A percentile compares a stretch with the other conserved stretches of the same genome.
These are phyloP conservation scores for Phaetusa simplex DNA, from an alignment of 2,113 vertebrate genomes.

Conservation along the genomic window DNA sequence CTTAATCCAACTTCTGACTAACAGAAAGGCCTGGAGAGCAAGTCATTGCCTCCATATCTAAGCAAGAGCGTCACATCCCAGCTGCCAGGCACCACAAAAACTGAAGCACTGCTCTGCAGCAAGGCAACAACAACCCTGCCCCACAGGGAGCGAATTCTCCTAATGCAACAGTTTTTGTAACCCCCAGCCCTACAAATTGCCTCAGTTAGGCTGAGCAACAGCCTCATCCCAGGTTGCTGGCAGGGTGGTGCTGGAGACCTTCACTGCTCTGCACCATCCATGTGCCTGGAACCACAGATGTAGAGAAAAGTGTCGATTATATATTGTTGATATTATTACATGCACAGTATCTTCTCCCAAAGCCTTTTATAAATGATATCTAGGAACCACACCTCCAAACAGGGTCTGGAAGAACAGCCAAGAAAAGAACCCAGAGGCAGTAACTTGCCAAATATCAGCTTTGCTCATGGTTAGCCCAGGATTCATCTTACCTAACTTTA, in stretches of 20 bases:
- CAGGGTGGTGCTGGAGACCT: not conserved
- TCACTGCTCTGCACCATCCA: not conserved
- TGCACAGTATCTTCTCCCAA: not conserved
- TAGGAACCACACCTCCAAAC: not conserved
- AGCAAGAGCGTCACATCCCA: not conserved
- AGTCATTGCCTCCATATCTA: not conserved
- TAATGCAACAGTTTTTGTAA: not conserved
- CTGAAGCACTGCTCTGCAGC: not conserved
- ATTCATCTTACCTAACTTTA: not conserved
- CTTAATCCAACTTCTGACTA: not conserved
- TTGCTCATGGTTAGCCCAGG: not conserved
- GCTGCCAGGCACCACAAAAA: not conserved
- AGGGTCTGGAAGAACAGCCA: not conserved
- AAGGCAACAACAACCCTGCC: not conserved
- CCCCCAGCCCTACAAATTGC: not conserved
- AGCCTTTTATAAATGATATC: accelerated
- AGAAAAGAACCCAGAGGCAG: not conserved
- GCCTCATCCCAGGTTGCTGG: not conserved
- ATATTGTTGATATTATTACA: not conserved
- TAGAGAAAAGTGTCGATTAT: accelerated
- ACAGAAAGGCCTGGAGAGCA: not conserved
- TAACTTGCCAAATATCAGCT: not conserved
- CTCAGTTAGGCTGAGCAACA: not conserved
- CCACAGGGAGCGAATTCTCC: not conserved
- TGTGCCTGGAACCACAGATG: not conserved